These are phyloP conservation scores for Motacilla tschutschensis DNA, from an alignment of 2,113 vertebrate genomes.

Conservation along the genomic window DNA sequence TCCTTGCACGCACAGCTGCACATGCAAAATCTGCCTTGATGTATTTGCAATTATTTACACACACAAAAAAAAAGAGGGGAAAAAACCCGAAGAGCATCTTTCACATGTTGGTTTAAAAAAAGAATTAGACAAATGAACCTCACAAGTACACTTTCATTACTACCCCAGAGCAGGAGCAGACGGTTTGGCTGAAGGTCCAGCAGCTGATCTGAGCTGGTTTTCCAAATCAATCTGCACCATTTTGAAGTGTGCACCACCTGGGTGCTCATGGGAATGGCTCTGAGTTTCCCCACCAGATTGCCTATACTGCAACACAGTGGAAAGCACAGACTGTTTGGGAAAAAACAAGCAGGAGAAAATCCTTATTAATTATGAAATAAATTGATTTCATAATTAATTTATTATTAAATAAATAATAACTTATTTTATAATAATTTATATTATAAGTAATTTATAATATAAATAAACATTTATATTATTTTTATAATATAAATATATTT, in stretches of 20 bases:
- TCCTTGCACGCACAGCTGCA: background rate
- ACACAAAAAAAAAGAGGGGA: fast-evolving
- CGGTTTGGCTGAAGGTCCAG: background rate
- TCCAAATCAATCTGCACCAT: background rate
- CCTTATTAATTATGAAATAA: background rate
- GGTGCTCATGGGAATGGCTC: background rate
- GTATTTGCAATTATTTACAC: background rate
- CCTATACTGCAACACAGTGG: background rate
- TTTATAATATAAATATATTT: too few relatives aligned
- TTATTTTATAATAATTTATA: too few relatives aligned
- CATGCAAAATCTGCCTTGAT: background rate
- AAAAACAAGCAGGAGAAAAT: background rate
- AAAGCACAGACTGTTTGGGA: background rate
- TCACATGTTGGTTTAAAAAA: background rate
- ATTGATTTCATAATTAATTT: too few relatives aligned
- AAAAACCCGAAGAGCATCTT: background rate
- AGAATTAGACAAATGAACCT: slow-evolving; percentile 16
- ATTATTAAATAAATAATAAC: too few relatives aligned
- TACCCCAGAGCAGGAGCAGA: background rate
- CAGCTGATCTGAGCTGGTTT: background rate
- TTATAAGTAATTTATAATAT: too few relatives aligned
- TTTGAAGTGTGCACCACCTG: background rate
- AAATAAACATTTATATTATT: too few relatives aligned
- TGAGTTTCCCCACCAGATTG: background rate
- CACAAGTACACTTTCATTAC: background rate